Percentiles rank a stretch among this genome's conserved stretches.
Evolutionary conservation across 2,888 invertebrate species (phyloP).

Genomic region (Yponomeuta evonymella): DNA sequence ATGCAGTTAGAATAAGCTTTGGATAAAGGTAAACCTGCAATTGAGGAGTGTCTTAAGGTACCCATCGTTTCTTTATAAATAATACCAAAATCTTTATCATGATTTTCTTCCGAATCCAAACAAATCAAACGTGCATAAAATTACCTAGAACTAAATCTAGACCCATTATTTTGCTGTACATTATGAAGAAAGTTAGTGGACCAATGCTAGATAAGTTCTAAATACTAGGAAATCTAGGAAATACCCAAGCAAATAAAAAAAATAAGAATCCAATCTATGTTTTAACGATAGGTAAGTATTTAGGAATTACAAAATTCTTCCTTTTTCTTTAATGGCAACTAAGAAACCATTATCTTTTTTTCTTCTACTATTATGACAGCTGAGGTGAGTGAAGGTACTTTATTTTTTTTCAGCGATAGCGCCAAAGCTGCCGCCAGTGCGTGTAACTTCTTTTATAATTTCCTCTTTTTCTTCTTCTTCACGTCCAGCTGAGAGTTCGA

Average conservation of each 20-base stretch:
- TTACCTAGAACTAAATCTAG: not conserved
- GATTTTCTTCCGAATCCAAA: not conserved
- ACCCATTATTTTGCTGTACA: not conserved
- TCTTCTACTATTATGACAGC: not conserved
- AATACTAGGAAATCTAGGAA: not conserved
- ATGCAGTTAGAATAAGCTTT: too few relatives aligned
- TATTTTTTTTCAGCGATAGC: not conserved
- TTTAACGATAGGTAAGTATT: not conserved
- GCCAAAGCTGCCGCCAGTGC: not conserved
- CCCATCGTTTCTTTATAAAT: too few relatives aligned
- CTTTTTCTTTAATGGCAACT: not conserved
- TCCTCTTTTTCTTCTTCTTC: constrained; percentile 32
- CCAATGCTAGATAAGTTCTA: not conserved
- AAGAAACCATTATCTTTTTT: not conserved
- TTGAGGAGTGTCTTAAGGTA: too few relatives aligned
- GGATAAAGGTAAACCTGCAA: too few relatives aligned
- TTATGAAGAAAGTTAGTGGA: not conserved
- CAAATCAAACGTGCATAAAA: not conserved
- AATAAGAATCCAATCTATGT: not conserved
- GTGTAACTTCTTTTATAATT: not conserved
- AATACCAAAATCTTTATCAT: not conserved
- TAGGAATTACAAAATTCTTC: not conserved
- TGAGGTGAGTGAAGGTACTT: not conserved
- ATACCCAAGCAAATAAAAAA: not conserved
- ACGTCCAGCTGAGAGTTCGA: constrained; percentile 58